Percentiles rank a stretch among this genome's conserved stretches.
phyloP scores from a whole-genome alignment of 2,888 invertebrate species.

The Phytoseiulus persimilis region DNA sequence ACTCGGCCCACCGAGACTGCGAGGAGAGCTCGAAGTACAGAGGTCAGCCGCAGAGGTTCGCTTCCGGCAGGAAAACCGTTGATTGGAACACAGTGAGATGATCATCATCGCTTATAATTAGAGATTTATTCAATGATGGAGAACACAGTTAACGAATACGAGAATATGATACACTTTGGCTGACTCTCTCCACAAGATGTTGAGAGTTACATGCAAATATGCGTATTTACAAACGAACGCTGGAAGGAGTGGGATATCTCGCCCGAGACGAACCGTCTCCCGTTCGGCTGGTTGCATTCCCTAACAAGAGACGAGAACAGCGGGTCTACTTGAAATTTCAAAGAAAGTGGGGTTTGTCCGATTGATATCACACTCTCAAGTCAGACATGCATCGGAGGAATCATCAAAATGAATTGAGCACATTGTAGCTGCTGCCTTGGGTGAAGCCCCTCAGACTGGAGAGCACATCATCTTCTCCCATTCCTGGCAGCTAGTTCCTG shows the following conservation, averaged over 20 bases:
- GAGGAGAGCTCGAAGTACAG: too few species aligned
- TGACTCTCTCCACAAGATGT: neutral
- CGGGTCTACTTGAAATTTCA: too few species aligned
- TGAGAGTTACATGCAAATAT: neutral
- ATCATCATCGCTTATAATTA: neutral
- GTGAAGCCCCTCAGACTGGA: neutral
- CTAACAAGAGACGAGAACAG: too few species aligned
- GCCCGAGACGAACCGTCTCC: neutral
- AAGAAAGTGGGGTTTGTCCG: too few species aligned
- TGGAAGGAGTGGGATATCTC: neutral
- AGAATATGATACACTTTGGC: neutral
- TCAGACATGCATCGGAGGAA: neutral
- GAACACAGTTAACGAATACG: neutral
- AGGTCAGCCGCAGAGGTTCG: too few species aligned
- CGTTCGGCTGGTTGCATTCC: neutral
- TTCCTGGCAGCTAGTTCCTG: neutral
- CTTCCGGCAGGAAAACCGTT: too few species aligned
- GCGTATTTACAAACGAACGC: neutral
- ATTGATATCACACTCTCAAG: neutral
- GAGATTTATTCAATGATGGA: neutral
- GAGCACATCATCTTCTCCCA: neutral
- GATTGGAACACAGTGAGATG: too few species aligned
- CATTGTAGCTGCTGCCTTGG: neutral
- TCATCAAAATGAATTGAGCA: neutral
- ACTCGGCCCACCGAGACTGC: too few species aligned